These are phyloP conservation scores for Geophilus truncorum DNA, from an alignment of 2,888 invertebrate species.

Conservation along the genomic window DNA sequence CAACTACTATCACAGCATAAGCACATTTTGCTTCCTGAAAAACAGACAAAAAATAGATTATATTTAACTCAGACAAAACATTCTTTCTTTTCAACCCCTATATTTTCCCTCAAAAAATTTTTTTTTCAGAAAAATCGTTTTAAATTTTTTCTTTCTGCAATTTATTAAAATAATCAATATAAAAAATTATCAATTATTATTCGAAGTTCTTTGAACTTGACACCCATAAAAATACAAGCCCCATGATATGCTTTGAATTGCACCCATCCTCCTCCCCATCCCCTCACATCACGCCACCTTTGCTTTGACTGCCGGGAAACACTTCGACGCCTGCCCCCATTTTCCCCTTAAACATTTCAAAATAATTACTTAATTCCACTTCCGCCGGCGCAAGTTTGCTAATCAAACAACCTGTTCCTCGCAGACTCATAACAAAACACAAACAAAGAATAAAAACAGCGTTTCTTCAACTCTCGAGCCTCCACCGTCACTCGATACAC, in stretches of 20 bases:
- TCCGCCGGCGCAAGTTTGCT: neutral
- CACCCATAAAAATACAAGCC: neutral
- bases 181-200: neutral
- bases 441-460: neutral
- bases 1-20: conserved; percentile 76
- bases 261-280: neutral
- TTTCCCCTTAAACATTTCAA: neutral
- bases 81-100: no score
- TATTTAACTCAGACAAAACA: no score
- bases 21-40: conserved; percentile 56
- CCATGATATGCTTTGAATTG: neutral
- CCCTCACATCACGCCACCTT: neutral
- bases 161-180: no score
- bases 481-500: neutral
- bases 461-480: neutral
- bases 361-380: neutral
- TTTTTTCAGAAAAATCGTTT: no score
- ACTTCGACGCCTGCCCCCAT: neutral
- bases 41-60: no score
- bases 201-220: neutral
- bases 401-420: neutral
- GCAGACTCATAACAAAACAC: neutral
- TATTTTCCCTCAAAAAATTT: no score
- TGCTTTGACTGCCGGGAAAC: neutral
- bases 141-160: conserved; percentile 16